phyloP scores from a whole-genome alignment of 1,140 invertebrate genomes.

The Aethina tumida region DNA sequence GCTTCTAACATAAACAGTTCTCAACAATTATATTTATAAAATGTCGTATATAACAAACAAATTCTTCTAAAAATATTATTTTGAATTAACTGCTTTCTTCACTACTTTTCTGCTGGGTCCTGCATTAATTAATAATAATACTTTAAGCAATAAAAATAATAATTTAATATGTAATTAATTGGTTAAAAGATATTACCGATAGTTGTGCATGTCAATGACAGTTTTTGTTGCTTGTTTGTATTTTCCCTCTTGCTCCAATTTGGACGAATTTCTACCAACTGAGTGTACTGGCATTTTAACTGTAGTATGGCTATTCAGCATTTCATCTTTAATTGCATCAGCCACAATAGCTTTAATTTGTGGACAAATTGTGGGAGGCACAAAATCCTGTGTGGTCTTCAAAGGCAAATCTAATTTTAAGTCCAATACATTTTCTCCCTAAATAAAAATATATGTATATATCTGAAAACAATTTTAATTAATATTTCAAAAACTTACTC shows the following conservation, averaged over 20 bases:
- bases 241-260: conserved; percentile 31
- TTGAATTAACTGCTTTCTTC: too few species aligned
- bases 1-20: too few species aligned
- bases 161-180: background rate
- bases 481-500: conserved; percentile 17
- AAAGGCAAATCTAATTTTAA: conserved; percentile 72
- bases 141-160: background rate
- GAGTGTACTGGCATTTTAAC: conserved; percentile 30
- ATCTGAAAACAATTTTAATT: conserved; percentile 3
- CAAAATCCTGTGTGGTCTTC: conserved; percentile 68
- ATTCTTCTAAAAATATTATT: too few species aligned
- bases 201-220: conserved; percentile 33
- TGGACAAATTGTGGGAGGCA: conserved; percentile 28
- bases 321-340: conserved; percentile 31
- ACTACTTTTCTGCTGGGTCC: too few species aligned
- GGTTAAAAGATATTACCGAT: conserved; percentile 30
- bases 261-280: conserved; percentile 24
- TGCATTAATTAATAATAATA: too few species aligned
- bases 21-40: too few species aligned
- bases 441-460: conserved; percentile 45
- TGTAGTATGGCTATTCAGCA: conserved; percentile 27
- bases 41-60: too few species aligned
- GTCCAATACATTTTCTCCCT: conserved; percentile 75
- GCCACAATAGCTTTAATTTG: conserved; percentile 32
- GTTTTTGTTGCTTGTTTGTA: conserved; percentile 30